phyloP scores from a whole-genome alignment of 2,797 vertebrate genomes.

The Ctenopoma kingsleyae region DNA sequence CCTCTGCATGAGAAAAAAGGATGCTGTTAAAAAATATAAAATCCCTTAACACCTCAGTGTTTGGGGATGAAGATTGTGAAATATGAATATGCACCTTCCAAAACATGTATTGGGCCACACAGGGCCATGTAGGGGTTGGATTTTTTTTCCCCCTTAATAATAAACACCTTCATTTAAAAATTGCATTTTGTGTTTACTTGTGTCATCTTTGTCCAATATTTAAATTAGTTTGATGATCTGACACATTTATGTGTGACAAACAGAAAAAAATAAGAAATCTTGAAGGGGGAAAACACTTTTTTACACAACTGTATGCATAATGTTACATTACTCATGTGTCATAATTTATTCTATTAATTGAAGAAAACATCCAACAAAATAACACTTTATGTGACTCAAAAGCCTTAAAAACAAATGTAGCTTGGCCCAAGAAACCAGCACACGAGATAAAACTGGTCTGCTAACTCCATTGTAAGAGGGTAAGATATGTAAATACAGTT shows the following conservation, averaged over 20 bases:
- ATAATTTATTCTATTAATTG: background rate
- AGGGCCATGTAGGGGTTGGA: too few species aligned
- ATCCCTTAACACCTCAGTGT: background rate
- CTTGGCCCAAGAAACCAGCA: conserved; percentile 4
- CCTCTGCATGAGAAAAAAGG: conserved; percentile 80
- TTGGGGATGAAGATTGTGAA: background rate
- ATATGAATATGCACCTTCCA: background rate
- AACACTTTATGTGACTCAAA: background rate
- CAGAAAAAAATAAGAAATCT: too few species aligned
- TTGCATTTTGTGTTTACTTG: too few species aligned
- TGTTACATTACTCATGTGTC: background rate
- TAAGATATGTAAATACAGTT: conserved; percentile 56
- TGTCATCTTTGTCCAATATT: too few species aligned
- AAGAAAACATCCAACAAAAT: background rate
- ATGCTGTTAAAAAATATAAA: background rate
- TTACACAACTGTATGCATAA: too few species aligned
- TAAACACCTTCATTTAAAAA: too few species aligned
- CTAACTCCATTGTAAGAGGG: conserved; percentile 41
- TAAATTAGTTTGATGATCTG: too few species aligned
- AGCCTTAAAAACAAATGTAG: background rate
- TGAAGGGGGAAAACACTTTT: too few species aligned
- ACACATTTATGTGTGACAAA: too few species aligned
- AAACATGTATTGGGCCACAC: too few species aligned
- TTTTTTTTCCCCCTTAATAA: too few species aligned
- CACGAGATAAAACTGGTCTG: conserved; percentile 19